These are phyloP conservation scores for Aphodius granarius DNA, from an alignment of 2,888 invertebrate species.

Conservation along the genomic window DNA sequence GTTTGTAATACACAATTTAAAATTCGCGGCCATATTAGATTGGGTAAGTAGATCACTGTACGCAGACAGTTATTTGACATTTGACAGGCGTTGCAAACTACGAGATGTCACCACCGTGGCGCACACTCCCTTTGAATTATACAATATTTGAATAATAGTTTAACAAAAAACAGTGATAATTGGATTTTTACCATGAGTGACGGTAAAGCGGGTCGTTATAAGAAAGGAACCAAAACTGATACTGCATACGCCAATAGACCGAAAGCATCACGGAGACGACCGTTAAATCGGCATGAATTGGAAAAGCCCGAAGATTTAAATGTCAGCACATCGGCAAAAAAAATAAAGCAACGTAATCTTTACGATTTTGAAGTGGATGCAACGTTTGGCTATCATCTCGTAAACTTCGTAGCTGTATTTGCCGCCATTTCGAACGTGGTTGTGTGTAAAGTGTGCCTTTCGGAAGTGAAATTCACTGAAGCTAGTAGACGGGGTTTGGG, in stretches of 20 bases:
- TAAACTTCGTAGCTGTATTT: slow-evolving; percentile 33
- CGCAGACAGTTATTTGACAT: no score
- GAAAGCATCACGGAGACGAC: slow-evolving; percentile 4
- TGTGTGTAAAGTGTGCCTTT: slow-evolving; percentile 34
- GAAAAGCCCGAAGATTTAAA: slow-evolving; percentile 17
- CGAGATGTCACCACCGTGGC: no score
- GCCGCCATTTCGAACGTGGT: slow-evolving; percentile 30
- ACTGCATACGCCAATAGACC: slow-evolving; percentile 1
- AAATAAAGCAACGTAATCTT: slow-evolving; percentile 22
- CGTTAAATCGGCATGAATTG: slow-evolving; percentile 28
- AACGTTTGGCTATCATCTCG: slow-evolving; percentile 30
- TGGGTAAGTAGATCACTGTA: no score
- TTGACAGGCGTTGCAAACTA: no score
- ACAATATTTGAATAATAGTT: no score
- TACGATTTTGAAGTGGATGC: slow-evolving; percentile 30
- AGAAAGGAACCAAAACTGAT: slow-evolving; percentile 9
- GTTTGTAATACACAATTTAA: no score
- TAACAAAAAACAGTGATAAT: no score
- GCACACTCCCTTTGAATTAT: no score
- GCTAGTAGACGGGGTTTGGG: slow-evolving; percentile 31
- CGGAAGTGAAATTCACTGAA: slow-evolving; percentile 32
- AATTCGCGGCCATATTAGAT: no score
- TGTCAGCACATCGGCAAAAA: slow-evolving; percentile 31
- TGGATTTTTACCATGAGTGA: background rate
- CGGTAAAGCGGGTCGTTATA: background rate